phyloP scores from a whole-genome alignment of 2,888 invertebrate species.

The Dasysyrphus tricinctus region DNA sequence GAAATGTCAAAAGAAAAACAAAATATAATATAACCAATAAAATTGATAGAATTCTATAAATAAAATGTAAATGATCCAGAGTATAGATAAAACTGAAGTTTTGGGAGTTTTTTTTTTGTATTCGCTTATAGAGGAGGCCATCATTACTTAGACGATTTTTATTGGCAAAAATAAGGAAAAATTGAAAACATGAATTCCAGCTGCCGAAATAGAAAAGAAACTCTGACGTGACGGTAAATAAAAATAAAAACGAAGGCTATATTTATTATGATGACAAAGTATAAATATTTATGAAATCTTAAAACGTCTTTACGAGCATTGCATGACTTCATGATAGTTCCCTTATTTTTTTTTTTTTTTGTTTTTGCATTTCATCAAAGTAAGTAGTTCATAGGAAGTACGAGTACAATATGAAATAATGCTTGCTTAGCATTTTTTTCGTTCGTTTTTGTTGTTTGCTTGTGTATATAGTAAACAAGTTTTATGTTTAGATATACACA shows the following conservation, averaged over 20 bases:
- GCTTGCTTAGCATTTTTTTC: slow-evolving; percentile 1
- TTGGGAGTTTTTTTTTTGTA: background rate
- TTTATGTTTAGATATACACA: background rate
- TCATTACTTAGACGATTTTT: background rate
- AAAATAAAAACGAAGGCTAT: background rate
- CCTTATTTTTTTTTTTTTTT: background rate
- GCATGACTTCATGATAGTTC: slow-evolving; percentile 30
- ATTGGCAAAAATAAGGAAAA: background rate
- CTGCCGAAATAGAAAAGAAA: slow-evolving; percentile 23
- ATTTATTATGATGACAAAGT: slow-evolving; percentile 28
- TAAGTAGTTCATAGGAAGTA: slow-evolving; percentile 21
- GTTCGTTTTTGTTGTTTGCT: background rate
- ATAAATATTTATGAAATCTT: slow-evolving; percentile 43
- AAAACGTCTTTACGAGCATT: slow-evolving; percentile 31
- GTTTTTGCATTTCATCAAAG: slow-evolving; percentile 19
- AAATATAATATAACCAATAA: slow-evolving; percentile 1
- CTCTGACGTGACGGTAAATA: slow-evolving; percentile 36
- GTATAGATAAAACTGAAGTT: background rate
- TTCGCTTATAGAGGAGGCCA: background rate
- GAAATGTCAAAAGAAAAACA: background rate
- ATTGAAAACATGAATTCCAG: slow-evolving; percentile 10
- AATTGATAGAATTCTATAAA: slow-evolving; percentile 11
- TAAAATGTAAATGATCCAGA: slow-evolving; percentile 5
- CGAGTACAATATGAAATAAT: background rate
- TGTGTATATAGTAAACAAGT: slow-evolving; percentile 5